Percentiles rank a stretch among this genome's conserved stretches.
phyloP scores from a whole-genome alignment of 2,888 invertebrate genomes.

The Petrolisthes manimaculis region DNA sequence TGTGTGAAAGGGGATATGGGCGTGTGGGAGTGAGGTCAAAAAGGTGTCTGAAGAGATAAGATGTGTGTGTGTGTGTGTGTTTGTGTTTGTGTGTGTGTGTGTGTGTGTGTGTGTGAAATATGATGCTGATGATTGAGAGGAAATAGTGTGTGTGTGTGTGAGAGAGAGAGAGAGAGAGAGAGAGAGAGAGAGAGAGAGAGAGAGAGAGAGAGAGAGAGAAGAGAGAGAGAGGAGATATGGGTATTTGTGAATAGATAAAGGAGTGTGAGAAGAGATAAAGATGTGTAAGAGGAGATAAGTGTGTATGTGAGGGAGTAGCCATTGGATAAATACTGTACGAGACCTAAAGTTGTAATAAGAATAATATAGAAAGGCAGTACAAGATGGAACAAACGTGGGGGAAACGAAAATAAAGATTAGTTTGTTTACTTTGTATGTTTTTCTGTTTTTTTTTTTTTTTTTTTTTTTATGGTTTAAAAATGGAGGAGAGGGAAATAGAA shows the following conservation, averaged over 20 bases:
- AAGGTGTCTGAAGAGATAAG: not conserved
- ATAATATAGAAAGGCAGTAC: too few species aligned
- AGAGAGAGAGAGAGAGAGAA: not conserved
- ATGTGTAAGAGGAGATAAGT: not conserved
- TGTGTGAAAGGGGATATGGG: not conserved
- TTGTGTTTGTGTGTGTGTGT: not conserved
- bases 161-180: not conserved
- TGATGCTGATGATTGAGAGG: not conserved
- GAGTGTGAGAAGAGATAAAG: not conserved
- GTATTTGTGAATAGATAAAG: too few species aligned
- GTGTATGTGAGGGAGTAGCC: not conserved
- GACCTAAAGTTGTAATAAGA: too few species aligned
- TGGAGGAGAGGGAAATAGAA: not conserved
- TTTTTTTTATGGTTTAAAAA: not conserved
- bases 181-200: not conserved
- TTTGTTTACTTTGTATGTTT: too few species aligned
- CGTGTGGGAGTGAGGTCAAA: not conserved
- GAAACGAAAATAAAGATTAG: too few species aligned
- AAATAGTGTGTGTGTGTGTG: not conserved
- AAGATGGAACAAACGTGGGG: too few species aligned
- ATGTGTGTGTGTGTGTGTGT: not conserved
- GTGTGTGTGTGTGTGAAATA: not conserved
- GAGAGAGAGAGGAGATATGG: not conserved
- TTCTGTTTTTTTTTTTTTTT: too few species aligned
- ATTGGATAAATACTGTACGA: too few species aligned